Conservation (phyloP, 2,797 vertebrate genomes). For the Diceros bicornis region DNA sequence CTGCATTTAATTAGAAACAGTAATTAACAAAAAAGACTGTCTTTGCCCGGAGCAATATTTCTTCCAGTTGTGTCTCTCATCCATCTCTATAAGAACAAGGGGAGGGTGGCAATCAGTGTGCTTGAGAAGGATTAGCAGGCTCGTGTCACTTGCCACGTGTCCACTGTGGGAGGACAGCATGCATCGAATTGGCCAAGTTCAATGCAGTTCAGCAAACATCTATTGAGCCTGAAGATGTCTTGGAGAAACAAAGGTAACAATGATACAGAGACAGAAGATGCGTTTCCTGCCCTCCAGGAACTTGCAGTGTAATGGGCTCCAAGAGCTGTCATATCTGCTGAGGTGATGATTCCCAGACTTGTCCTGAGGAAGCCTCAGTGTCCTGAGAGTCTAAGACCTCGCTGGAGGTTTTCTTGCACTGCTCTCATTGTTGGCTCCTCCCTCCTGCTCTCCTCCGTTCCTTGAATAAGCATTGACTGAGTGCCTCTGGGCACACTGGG, state of each 20-base stretch:
- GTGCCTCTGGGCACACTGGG: not conserved
- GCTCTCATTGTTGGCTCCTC: not conserved
- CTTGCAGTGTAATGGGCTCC: not conserved
- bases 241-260: not conserved
- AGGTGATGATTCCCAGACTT: not conserved
- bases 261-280: not conserved
- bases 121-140: not conserved
- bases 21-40: conserved; percentile 24
- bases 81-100: not conserved
- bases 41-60: not conserved
- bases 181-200: not conserved
- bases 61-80: not conserved
- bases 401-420: not conserved
- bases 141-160: not conserved
- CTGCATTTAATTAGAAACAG: conserved; percentile 71
- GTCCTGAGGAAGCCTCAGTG: not conserved
- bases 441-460: not conserved
- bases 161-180: not conserved
- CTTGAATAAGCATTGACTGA: not conserved
- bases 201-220: not conserved
- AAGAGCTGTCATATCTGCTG: not conserved
- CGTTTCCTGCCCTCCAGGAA: not conserved
- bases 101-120: not conserved
- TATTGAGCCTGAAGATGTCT: not conserved
- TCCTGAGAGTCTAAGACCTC: not conserved